Evolutionary conservation across 2,888 invertebrate genomes (phyloP).

Genomic region (Hirtodrosophila trivittata): DNA sequence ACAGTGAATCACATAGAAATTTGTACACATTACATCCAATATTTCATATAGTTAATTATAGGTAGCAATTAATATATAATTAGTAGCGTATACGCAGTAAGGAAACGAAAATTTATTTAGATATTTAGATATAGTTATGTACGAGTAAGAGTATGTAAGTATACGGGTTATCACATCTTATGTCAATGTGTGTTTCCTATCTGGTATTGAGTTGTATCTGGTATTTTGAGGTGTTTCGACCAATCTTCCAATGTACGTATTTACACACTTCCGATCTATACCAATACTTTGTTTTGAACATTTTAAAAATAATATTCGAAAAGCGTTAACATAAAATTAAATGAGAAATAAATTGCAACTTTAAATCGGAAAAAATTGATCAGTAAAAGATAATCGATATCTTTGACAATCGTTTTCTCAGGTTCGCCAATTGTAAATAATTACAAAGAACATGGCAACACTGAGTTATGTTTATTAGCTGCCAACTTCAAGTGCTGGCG

Average conservation of each 20-base stretch:
- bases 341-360: no score
- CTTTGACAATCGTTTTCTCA: no score
- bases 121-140: slow-evolving; percentile 44
- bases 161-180: slow-evolving; percentile 43
- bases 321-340: no score
- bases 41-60: slow-evolving; percentile 70
- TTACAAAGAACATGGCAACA: neutral
- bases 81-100: slow-evolving; percentile 68
- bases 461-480: no score
- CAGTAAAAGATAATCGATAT: no score
- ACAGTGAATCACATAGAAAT: slow-evolving; percentile 83
- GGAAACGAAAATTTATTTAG: slow-evolving; percentile 57
- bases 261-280: no score
- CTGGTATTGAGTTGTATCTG: slow-evolving; percentile 21
- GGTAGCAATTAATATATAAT: slow-evolving; percentile 70
- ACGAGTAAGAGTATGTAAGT: slow-evolving; percentile 31
- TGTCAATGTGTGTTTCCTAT: slow-evolving; percentile 43
- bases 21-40: slow-evolving; percentile 83
- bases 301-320: no score
- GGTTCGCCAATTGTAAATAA: no score
- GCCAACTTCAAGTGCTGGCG: neutral
- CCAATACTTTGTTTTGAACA: no score
- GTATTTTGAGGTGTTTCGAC: slow-evolving; percentile 13
- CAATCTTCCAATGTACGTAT: slow-evolving; percentile 15
- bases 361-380: no score